Evolutionary conservation across 2,888 invertebrate species (phyloP), one percentile per base, ranked within the genome.

Genomic region (Tromatobia lineatoria): DNA sequence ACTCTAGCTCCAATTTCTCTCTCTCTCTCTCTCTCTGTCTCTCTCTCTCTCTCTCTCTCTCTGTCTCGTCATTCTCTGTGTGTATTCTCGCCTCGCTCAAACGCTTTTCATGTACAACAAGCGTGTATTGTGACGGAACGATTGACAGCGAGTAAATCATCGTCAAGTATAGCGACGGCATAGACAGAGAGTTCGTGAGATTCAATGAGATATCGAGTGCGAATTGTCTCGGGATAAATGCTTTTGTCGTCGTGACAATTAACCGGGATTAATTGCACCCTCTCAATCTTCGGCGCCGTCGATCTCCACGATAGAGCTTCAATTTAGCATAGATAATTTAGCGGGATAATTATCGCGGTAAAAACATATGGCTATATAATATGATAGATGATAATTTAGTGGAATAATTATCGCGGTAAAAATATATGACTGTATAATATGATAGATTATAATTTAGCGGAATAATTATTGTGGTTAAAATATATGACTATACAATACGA

Each of bases 101-200:
- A 52, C 71, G 45, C 78, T 38, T 67, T 52, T 54, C 61, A 50
- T 70, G 20, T 45, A 78, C 76, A 11, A 54, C 73, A 54, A 71
- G 18, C 73, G 7, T 64, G 73, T 69, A 82, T 82, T 78, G 82
- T 82, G 67, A 78, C 34, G 34, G 15, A n/a, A n/a, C 77, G 78
- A 78, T 82, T 82, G 82, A 82, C 78, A 70, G 82, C 82, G 78
- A 54, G 69, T 79, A 75, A 78, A 83, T 83, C 69, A 70, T 78
- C 69, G 78, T 79, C 79, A 18, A 83, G 82, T 69, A 38, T 34
- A 52, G 2, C 38, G 34, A 23, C 3, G 23, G 57, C 25, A 15
- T 25, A 34, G 54, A 6, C 8, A 4, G 67, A 57, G 42, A 34
- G 59, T 29, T n/a, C 18, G 42, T 25, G 47, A 42, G 67, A 59